phyloP scores from a whole-genome alignment of 2,797 vertebrate genomes.

The Buceros bicornis region DNA sequence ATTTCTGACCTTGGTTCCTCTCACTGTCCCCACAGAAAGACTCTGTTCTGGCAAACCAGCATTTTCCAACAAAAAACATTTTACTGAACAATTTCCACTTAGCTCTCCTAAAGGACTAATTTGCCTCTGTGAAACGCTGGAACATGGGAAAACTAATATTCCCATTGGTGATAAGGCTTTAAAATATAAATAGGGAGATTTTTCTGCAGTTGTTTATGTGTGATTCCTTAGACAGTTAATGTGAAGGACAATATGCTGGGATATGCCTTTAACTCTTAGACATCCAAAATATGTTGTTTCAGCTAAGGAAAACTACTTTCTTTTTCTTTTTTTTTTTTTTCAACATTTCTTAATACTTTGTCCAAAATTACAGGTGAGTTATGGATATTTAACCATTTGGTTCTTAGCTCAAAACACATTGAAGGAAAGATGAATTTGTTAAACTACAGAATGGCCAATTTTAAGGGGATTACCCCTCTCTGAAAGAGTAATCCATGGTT shows the following conservation, averaged over 20 bases:
- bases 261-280: not conserved
- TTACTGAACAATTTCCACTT: not conserved
- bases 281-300: not conserved
- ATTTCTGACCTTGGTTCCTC: not conserved
- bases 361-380: not conserved
- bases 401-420: conserved; percentile 25
- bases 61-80: not conserved
- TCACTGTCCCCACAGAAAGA: not conserved
- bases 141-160: conserved; percentile 24
- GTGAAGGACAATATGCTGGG: not conserved
- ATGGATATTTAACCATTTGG: not conserved
- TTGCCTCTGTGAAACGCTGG: not conserved
- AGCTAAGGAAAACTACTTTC: not conserved
- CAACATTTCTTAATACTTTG: not conserved
- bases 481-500: conserved; percentile 71
- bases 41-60: not conserved
- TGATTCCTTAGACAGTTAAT: not conserved
- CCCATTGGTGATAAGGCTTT: not conserved
- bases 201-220: not conserved
- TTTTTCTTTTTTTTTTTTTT: not conserved
- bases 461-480: conserved; percentile 73
- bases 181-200: not conserved
- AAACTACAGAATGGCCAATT: conserved; percentile 64
- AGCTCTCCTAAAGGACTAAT: not conserved
- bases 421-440: conserved; percentile 13